A percentile compares a stretch with the other conserved stretches of the same genome.
These are phyloP conservation scores for Acronicta psi DNA, from an alignment of 2,888 invertebrate species.

Conservation along the genomic window DNA sequence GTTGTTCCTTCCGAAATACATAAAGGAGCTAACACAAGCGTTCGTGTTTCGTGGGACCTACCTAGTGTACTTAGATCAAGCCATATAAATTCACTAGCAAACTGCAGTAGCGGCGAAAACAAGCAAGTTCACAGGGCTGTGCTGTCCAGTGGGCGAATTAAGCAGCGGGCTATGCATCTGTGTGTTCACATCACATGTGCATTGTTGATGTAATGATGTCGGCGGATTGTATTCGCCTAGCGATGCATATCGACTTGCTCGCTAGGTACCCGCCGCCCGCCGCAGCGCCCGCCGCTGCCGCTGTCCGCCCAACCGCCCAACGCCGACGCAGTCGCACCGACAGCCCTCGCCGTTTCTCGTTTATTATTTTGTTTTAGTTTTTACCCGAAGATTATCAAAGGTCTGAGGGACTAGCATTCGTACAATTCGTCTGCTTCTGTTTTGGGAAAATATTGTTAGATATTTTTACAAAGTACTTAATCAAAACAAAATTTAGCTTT, in stretches of 20 bases:
- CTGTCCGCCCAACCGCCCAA: slow-evolving; percentile 13
- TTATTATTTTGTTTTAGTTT: slow-evolving; percentile 36
- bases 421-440: slow-evolving; percentile 20
- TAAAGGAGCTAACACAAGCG: neutral
- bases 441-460: too few relatives aligned
- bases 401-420: slow-evolving; percentile 6
- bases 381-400: slow-evolving; percentile 10
- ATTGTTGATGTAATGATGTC: slow-evolving; percentile 67
- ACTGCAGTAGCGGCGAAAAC: slow-evolving; percentile 25
- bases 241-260: slow-evolving; percentile 66
- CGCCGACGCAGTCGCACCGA: slow-evolving; percentile 12
- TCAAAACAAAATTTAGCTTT: neutral
- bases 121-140: slow-evolving; percentile 41
- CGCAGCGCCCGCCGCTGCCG: slow-evolving; percentile 7
- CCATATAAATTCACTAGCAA: slow-evolving; percentile 23
- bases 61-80: slow-evolving; percentile 22
- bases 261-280: slow-evolving; percentile 7
- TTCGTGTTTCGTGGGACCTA: slow-evolving; percentile 10
- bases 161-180: slow-evolving; percentile 38
- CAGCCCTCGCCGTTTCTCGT: slow-evolving; percentile 15
- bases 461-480: too few relatives aligned
- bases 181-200: slow-evolving; percentile 37
- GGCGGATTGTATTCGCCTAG: slow-evolving; percentile 64
- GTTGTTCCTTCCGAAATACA: neutral
- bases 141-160: slow-evolving; percentile 53